These are phyloP conservation scores for Cerastis rubricosa DNA, from an alignment of 2,888 invertebrate genomes.

Conservation along the genomic window DNA sequence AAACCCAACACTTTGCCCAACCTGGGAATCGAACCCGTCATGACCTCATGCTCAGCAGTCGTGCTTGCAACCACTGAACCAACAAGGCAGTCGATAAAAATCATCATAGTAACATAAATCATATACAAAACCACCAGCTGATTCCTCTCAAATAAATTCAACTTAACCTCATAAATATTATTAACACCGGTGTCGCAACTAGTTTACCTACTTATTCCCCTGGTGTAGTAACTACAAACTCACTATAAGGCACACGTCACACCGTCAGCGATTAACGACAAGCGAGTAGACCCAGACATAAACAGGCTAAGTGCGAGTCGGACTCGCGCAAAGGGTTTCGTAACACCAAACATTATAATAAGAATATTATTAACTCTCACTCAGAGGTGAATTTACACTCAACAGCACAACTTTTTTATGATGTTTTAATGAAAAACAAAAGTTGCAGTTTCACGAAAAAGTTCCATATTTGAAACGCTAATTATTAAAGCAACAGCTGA, in stretches of 20 bases:
- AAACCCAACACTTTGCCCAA: too few relatives aligned
- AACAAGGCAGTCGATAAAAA: too few relatives aligned
- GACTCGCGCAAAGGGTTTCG: background rate
- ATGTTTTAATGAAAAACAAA: background rate
- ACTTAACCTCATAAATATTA: slow-evolving; percentile 23
- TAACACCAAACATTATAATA: background rate
- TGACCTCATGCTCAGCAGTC: too few relatives aligned
- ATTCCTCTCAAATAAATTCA: slow-evolving; percentile 1
- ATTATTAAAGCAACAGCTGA: too few relatives aligned
- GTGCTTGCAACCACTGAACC: too few relatives aligned
- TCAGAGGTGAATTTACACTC: background rate
- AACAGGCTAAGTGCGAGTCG: background rate
- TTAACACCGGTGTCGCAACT: slow-evolving; percentile 7
- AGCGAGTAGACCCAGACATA: background rate
- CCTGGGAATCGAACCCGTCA: too few relatives aligned
- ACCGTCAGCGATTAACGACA: background rate
- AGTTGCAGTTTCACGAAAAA: background rate
- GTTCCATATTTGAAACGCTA: background rate
- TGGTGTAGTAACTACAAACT: slow-evolving; percentile 6
- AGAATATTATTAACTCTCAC: background rate
- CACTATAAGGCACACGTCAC: background rate
- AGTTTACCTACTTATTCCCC: slow-evolving; percentile 31
- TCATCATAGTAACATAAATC: background rate
- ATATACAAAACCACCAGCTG: background rate
- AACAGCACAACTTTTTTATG: background rate